Conservation (phyloP, 2,113 vertebrate genomes). For the Sorex fumeus region DNA sequence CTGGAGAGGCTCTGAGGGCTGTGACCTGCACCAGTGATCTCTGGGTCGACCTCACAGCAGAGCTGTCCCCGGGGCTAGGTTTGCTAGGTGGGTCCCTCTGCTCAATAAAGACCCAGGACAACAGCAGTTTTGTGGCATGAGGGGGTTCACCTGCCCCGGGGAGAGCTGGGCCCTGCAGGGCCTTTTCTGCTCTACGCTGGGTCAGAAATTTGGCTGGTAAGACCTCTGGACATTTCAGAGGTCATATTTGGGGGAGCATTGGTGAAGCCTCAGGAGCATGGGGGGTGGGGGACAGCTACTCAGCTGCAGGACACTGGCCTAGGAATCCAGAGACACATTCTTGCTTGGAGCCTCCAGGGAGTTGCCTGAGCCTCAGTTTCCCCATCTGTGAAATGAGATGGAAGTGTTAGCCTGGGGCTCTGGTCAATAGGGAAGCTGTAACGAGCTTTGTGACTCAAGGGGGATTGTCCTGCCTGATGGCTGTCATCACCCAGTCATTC, state of each 20-base stretch:
- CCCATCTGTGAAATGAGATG: not conserved
- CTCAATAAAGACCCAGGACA: not conserved
- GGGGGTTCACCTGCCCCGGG: too few relatives aligned
- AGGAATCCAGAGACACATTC: not conserved
- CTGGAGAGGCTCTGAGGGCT: too few relatives aligned
- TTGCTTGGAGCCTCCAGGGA: not conserved
- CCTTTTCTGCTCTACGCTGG: rapidly evolving
- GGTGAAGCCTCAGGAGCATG: not conserved
- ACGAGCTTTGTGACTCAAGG: not conserved
- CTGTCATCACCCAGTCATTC: not conserved
- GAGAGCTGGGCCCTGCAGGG: rapidly evolving
- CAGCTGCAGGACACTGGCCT: not conserved
- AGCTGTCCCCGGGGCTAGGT: too few relatives aligned
- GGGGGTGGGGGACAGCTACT: not conserved
- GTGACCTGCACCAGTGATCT: too few relatives aligned
- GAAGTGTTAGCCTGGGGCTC: not conserved
- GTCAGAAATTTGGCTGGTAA: not conserved
- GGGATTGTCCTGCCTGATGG: not conserved
- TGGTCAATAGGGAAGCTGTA: not conserved
- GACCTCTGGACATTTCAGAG: not conserved
- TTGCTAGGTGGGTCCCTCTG: too few relatives aligned
- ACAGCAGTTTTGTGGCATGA: not conserved
- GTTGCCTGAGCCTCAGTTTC: not conserved
- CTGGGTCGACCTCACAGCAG: too few relatives aligned
- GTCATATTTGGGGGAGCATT: not conserved